Percentiles rank a stretch among this genome's conserved stretches.
Conservation (phyloP, 2,888 invertebrate genomes). For the Cepaea hortensis region DNA sequence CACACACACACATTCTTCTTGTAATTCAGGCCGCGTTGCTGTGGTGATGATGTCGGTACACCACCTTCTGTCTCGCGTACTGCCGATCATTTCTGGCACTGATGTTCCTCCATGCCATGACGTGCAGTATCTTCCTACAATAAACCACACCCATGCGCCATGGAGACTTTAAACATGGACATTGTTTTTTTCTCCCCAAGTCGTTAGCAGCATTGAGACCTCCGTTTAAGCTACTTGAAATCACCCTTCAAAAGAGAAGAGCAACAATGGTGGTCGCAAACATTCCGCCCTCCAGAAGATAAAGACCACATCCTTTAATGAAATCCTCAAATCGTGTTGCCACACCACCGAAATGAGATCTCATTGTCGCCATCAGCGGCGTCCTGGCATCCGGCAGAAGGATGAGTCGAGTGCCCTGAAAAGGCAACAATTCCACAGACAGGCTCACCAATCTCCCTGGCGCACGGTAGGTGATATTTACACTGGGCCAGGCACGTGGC, state of each 20-base stretch:
- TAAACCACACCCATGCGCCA: too few relatives aligned
- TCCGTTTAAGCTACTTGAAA: too few relatives aligned
- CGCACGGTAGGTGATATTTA: constrained; percentile 35
- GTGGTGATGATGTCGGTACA: too few relatives aligned
- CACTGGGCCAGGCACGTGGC: constrained; percentile 40
- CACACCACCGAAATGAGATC: not conserved
- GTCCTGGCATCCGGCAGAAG: constrained; percentile 15
- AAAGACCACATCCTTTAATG: constrained; percentile 1
- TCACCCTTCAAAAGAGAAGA: not conserved
- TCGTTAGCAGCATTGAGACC: too few relatives aligned
- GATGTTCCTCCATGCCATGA: too few relatives aligned
- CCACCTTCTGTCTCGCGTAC: too few relatives aligned
- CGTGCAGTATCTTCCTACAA: too few relatives aligned
- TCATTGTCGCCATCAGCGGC: constrained; percentile 10
- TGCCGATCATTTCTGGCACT: too few relatives aligned
- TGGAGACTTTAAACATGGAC: too few relatives aligned
- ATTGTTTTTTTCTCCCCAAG: too few relatives aligned
- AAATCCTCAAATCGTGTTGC: not conserved
- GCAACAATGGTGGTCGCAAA: not conserved
- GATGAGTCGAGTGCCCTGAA: not conserved
- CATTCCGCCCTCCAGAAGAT: not conserved
- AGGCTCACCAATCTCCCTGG: constrained; percentile 27
- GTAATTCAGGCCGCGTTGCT: too few relatives aligned
- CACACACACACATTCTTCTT: too few relatives aligned
- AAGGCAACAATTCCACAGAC: constrained; percentile 11